Base-by-base conservation (phyloP, 2,888 invertebrate species). In the Ophion costatus region DNA sequence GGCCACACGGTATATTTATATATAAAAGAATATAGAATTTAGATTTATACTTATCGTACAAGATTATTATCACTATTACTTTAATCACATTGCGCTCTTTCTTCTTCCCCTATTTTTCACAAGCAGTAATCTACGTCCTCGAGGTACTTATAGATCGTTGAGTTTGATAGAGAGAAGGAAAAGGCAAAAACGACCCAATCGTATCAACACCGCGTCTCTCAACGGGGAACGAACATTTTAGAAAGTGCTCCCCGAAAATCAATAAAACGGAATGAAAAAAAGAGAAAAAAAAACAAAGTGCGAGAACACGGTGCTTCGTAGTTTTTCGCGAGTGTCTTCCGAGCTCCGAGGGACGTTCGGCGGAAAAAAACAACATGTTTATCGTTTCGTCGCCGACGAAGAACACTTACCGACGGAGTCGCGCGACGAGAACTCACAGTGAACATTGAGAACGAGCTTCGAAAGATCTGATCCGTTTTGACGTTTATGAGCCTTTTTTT, bases 141-240 rank as follows among this genome's bases (percentile, higher is more conserved):
- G 59, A 71, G 56, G 82, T 86, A 87, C 80, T 87, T 83, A 85
- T 83, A 87, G 82, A 73, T 80, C 73, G 80, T 87, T 80, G 71
- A 76, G 76, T 85, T 84, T 83, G 80, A 83, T 84, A 87, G 79
- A 74, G 78, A 82, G 70, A 29, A 45, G 45, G 63, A 38, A 29
- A 11, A 22, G 6, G 57, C 6, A 63, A 71, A 78, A 82, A 64
- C 56, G 79, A 71, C 24, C 11, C 29, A 76, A 86, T 78, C 20
- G 78, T 75, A 59, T 80, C 74, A 22, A n/a, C 74, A 74, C 74
- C 33, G 80, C 71, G 51, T 80, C 69, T 81, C 71, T 71, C 84
- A 82, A 59, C 33, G 64, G 61, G 24, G 17, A 38, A n/a, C 11
- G 17, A 42, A 45, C 63, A 29, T 45, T n/a, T 56, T 56, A 57